Evolutionary conservation across 2,797 vertebrate genomes (phyloP).

Genomic region (Helicolenus hilgendorfi): DNA sequence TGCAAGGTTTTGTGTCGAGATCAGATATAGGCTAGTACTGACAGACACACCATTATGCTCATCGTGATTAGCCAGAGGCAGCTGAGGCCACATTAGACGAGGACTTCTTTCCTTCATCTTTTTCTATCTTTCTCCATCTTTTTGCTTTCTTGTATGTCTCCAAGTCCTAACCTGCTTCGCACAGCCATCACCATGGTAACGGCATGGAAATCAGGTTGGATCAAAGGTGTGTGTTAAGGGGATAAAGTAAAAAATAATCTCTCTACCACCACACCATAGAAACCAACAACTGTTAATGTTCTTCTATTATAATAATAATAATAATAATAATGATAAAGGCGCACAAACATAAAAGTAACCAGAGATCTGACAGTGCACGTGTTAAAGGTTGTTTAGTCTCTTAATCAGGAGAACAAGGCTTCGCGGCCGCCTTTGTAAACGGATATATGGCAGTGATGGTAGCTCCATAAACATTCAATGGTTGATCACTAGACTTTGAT

Average conservation of each 20-base stretch:
- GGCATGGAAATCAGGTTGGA: background rate
- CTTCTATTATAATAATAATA: background rate
- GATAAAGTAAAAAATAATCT: background rate
- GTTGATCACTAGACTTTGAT: slow-evolving; percentile 42
- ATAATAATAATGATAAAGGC: background rate
- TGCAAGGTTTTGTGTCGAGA: slow-evolving; percentile 26
- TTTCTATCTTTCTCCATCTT: background rate
- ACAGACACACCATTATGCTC: slow-evolving; percentile 3
- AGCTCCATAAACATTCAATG: slow-evolving; percentile 37
- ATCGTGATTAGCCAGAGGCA: background rate
- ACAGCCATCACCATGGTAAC: slow-evolving; percentile 16
- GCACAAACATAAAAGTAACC: background rate
- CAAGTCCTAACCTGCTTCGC: background rate
- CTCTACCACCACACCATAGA: background rate
- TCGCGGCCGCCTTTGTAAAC: slow-evolving; percentile 28
- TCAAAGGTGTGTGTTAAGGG: background rate
- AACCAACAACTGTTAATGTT: background rate
- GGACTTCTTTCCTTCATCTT: background rate
- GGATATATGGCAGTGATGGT: slow-evolving; percentile 25
- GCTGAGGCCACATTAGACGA: background rate
- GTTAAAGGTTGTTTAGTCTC: background rate
- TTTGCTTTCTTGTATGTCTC: background rate
- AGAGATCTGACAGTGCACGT: background rate
- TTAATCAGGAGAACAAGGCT: slow-evolving; percentile 38
- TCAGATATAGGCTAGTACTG: slow-evolving; percentile 24